Evolutionary conservation across 2,888 invertebrate genomes (phyloP).

Genomic region (Liopterus haemorrhoidalis): DNA sequence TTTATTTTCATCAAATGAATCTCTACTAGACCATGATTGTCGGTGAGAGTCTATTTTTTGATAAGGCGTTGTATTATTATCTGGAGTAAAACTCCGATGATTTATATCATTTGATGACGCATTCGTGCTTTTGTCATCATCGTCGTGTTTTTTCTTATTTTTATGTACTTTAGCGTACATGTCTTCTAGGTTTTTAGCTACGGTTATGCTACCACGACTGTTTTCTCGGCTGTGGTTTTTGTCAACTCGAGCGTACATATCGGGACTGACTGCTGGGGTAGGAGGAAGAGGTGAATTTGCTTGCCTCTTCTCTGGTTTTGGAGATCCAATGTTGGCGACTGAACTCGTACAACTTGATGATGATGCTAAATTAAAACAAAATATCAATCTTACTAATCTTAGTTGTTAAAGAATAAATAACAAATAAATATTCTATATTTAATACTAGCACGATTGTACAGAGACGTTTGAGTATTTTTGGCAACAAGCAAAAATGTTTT

Average conservation of each 20-base stretch:
- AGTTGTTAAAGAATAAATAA: no score
- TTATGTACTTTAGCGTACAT: slow-evolving; percentile 86
- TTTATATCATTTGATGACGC: slow-evolving; percentile 14
- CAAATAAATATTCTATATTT: no score
- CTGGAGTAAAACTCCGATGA: slow-evolving; percentile 32
- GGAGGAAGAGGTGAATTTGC: slow-evolving; percentile 85
- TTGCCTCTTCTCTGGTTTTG: slow-evolving; percentile 83
- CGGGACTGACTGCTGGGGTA: slow-evolving; percentile 52
- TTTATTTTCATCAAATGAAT: slow-evolving; percentile 29
- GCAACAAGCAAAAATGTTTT: no score
- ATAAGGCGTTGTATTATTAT: slow-evolving; percentile 34
- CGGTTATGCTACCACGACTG: slow-evolving; percentile 28
- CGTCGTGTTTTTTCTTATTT: slow-evolving; percentile 52
- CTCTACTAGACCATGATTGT: slow-evolving; percentile 42
- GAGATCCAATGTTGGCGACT: slow-evolving; percentile 72
- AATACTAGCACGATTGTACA: no score
- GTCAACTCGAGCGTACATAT: slow-evolving; percentile 44
- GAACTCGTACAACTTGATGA: slow-evolving; percentile 68
- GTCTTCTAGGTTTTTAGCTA: slow-evolving; percentile 66
- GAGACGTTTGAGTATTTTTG: no score
- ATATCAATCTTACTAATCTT: no score
- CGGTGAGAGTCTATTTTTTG: slow-evolving; percentile 38
- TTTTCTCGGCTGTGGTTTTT: slow-evolving; percentile 18
- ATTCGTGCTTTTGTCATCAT: slow-evolving; percentile 37
- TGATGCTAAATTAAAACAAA: slow-evolving; percentile 58